Conservation (phyloP, 2,888 invertebrate genomes). For the Lacanobia oleracea region DNA sequence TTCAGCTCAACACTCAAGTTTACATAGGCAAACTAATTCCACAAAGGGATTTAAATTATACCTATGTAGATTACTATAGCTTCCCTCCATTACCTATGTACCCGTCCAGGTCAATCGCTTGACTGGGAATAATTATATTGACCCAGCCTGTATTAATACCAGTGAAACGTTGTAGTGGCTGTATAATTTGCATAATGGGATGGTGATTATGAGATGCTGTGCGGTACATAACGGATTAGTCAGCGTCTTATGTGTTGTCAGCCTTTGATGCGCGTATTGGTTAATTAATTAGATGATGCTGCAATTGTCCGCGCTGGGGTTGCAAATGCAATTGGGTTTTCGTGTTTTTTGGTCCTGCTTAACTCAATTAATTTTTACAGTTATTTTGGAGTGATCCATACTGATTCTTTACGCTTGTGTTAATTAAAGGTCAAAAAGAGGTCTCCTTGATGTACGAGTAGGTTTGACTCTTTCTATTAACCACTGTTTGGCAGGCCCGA, state of each 20-base stretch:
- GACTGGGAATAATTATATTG: constrained; percentile 16
- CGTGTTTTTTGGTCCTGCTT: no score
- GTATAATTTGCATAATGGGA: not conserved
- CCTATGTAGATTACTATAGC: not conserved
- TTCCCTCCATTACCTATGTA: constrained; percentile 2
- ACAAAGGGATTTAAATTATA: constrained; percentile 9
- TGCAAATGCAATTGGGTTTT: no score
- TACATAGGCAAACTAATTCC: not conserved
- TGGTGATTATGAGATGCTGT: not conserved
- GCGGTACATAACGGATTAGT: not conserved
- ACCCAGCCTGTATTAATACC: not conserved
- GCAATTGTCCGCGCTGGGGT: no score
- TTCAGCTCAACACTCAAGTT: not conserved
- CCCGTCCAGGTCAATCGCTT: not conserved
- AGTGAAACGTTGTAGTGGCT: not conserved
- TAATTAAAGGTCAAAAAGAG: no score
- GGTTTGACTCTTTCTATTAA: no score
- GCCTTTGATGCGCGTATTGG: not conserved
- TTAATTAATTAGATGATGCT: not conserved
- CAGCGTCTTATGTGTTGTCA: not conserved
- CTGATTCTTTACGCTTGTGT: no score
- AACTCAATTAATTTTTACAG: no score
- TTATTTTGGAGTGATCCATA: no score
- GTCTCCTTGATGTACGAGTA: no score
- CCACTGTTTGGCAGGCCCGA: no score